Evolutionary conservation across 2,888 invertebrate species (phyloP).

Genomic region (Protonemura montana): DNA sequence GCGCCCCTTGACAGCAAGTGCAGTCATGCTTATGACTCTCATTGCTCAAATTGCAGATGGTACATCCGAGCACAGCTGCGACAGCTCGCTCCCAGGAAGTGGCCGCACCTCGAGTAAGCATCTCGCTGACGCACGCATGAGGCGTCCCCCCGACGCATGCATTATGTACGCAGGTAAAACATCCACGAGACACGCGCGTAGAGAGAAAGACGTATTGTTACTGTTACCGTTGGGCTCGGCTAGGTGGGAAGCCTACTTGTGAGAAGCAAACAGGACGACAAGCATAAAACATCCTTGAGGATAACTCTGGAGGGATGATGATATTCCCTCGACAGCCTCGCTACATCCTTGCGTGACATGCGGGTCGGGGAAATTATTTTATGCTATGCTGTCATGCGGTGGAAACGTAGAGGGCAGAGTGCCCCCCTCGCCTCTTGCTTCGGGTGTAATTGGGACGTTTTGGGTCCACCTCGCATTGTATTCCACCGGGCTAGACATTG

Average conservation of each 20-base stretch:
- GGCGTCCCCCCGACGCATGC: background rate
- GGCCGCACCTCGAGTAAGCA: background rate
- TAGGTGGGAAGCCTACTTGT: background rate
- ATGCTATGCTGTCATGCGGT: background rate
- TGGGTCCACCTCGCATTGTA: too few relatives aligned
- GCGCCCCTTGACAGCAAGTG: background rate
- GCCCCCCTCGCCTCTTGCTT: too few relatives aligned
- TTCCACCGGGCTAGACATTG: too few relatives aligned
- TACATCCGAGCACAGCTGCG: background rate
- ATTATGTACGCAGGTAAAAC: conserved; percentile 9
- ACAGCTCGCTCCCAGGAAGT: background rate
- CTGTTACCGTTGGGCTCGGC: background rate
- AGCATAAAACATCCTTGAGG: background rate
- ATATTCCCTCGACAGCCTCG: background rate
- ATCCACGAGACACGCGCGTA: background rate
- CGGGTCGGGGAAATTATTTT: background rate
- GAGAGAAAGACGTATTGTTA: conserved; percentile 15
- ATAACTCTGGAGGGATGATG: background rate
- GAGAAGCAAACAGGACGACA: background rate
- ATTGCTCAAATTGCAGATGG: background rate
- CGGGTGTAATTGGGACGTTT: too few relatives aligned
- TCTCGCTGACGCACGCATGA: background rate
- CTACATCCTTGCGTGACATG: background rate
- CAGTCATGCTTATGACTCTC: background rate
- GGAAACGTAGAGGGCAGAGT: background rate